Percentiles rank a stretch among this genome's conserved stretches.
Conservation (phyloP, 2,888 invertebrate species). For the Ochlodes sylvanus region DNA sequence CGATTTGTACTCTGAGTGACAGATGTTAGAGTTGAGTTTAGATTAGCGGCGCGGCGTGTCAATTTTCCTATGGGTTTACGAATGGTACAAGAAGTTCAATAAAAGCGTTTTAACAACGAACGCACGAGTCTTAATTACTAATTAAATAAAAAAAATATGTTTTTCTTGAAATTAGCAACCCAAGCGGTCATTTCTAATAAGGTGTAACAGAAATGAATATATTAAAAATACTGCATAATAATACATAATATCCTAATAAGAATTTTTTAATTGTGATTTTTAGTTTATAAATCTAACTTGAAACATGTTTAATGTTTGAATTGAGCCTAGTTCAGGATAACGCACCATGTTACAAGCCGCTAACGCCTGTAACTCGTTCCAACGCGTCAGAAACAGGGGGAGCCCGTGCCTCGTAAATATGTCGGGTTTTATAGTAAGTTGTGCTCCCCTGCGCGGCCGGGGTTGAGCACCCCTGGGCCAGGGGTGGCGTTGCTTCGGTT, state of each 20-base stretch:
- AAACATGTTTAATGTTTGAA: too few species aligned
- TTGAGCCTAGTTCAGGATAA: neutral
- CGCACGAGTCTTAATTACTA: too few species aligned
- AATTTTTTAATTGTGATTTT: too few species aligned
- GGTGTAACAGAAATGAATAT: too few species aligned
- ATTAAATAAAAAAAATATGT: too few species aligned
- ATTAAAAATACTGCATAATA: too few species aligned
- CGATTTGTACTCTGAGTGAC: conserved; percentile 50
- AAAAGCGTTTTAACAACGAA: conserved; percentile 27
- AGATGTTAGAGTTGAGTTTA: conserved; percentile 54
- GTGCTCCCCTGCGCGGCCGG: conserved; percentile 56
- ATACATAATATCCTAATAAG: too few species aligned
- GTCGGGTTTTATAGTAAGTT: conserved; percentile 74
- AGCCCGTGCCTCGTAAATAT: conserved; percentile 75
- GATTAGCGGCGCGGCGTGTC: conserved; percentile 48
- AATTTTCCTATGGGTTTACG: conserved; percentile 57
- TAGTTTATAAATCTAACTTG: too few species aligned
- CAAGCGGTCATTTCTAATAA: too few species aligned
- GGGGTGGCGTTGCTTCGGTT: conserved; percentile 36
- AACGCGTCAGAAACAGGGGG: conserved; percentile 52
- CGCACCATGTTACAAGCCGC: neutral
- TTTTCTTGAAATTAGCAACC: too few species aligned
- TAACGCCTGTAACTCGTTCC: conserved; percentile 51
- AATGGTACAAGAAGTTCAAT: conserved; percentile 53
- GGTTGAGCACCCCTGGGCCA: conserved; percentile 53